Base-by-base conservation (phyloP, 1,140 invertebrate species). In the Carposina sasakii region DNA sequence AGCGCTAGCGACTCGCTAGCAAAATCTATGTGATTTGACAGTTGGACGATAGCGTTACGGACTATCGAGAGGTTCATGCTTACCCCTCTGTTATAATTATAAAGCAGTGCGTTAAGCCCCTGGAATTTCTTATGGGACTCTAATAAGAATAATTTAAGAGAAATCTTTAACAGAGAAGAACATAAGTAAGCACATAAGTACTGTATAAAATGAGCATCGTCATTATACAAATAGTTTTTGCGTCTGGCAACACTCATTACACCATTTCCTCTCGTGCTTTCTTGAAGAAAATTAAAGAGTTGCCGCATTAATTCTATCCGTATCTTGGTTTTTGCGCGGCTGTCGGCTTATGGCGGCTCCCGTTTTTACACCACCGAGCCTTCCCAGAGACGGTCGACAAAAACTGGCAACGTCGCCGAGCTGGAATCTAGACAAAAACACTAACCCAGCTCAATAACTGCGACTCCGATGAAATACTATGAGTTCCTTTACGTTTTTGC, bases 231-330 rank as follows among this genome's bases (percentile, higher is more conserved):
- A 67, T 52, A 66, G 68, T 82, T 81, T 77, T 79, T 79, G 73
- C 67, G 63, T 56, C 60, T 71, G 71, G 63, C 63, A 73, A 70
- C 72, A 75, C 69, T 73, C 75, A 81, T 77, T 77, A 76, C 72
- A 67, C 57, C 63, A 66, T 74, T 82, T 79, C 76, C 76, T 81
- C 74, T 68, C 69, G 74, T 71, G 74, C 72, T 79, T 77, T 79
- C 78, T 77, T 76, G 63, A 77, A 76, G 72, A 77, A 82, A 82
- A 79, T 82, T 78, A 81, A 82, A 82, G 74, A 78, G 67, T 76
- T 64, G 70, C 67, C 72, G 71, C 78, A 82, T 79, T 82, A 79
- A 81, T 79, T 73, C 66, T 70, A 71, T 70, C 71, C 65, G 76
- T 78, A 75, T 69, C 76, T 75, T 65, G 71, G 70, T 79, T 82